phyloP scores from a whole-genome alignment of 1,140 invertebrate species.

The Coelopa frigida region DNA sequence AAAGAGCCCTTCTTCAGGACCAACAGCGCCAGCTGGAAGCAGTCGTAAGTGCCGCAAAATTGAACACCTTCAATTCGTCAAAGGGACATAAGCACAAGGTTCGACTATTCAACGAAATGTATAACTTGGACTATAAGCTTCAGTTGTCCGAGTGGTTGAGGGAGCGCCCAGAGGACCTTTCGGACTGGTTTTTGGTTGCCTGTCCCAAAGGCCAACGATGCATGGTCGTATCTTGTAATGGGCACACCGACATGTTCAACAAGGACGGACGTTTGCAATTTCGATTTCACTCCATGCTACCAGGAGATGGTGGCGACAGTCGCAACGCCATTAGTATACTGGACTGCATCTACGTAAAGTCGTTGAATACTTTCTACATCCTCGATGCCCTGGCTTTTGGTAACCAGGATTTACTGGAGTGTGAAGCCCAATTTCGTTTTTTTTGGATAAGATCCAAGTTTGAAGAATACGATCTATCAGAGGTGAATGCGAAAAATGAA shows the following conservation, averaged over 20 bases:
- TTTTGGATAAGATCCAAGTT: constrained; percentile 36
- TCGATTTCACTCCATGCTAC: constrained; percentile 59
- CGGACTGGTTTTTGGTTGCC: constrained; percentile 73
- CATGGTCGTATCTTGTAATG: constrained; percentile 68
- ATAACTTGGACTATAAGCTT: constrained; percentile 8
- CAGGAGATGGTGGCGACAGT: constrained; percentile 59
- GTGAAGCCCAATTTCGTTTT: constrained; percentile 53
- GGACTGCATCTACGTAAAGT: constrained; percentile 70
- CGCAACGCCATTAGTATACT: constrained; percentile 50
- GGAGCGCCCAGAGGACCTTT: constrained; percentile 68
- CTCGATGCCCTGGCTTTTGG: constrained; percentile 81
- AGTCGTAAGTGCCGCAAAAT: background rate
- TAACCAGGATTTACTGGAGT: constrained; percentile 63
- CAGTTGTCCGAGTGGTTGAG: constrained; percentile 82
- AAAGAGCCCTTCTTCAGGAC: constrained; percentile 12
- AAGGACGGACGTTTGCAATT: constrained; percentile 58
- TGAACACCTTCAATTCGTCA: background rate
- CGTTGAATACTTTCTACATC: constrained; percentile 61
- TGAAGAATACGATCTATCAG: constrained; percentile 13
- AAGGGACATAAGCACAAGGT: background rate
- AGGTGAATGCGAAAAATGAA: constrained; percentile 18
- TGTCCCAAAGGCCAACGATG: constrained; percentile 75
- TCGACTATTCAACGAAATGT: constrained; percentile 5
- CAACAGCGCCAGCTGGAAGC: background rate
- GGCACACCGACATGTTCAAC: constrained; percentile 63